Percentiles rank a stretch among this genome's conserved stretches.
These are phyloP conservation scores for Drosophila pruinosa DNA, from an alignment of 1,140 invertebrate genomes.

Conservation along the genomic window DNA sequence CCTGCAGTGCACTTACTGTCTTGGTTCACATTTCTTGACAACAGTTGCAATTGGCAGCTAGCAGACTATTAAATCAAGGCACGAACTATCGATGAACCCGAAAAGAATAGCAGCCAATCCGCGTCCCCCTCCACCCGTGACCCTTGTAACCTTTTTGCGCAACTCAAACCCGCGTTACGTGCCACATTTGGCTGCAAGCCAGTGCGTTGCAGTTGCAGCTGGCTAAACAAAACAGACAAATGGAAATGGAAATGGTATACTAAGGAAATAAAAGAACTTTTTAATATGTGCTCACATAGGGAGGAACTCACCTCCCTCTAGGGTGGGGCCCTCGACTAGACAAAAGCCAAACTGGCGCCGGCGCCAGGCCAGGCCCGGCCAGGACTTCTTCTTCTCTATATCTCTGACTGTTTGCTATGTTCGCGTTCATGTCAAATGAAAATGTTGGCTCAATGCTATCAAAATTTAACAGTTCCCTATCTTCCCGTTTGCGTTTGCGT, in stretches of 20 bases:
- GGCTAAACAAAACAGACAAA: constrained; percentile 27
- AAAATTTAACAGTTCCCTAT: constrained; percentile 63
- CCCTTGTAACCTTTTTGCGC: background rate
- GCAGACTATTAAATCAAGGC: constrained; percentile 77
- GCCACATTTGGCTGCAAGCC: constrained; percentile 54
- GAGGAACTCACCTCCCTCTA: background rate
- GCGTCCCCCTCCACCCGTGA: background rate
- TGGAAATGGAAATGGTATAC: constrained; percentile 41
- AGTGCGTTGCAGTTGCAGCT: constrained; percentile 39
- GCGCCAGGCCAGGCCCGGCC: no score
- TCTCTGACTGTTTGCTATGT: background rate
- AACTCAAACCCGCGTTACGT: no score
- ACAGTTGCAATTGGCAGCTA: constrained; percentile 66
- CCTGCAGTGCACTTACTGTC: background rate
- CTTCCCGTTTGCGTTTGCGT: background rate
- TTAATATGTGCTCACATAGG: constrained; percentile 59
- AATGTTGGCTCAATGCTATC: constrained; percentile 74
- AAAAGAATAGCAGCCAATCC: background rate
- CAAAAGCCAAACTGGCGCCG: constrained; percentile 66
- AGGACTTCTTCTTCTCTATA: background rate
- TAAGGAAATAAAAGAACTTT: constrained; percentile 63
- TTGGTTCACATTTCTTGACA: constrained; percentile 19
- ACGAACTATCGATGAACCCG: constrained; percentile 75
- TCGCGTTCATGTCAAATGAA: constrained; percentile 65
- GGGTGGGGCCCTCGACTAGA: constrained; percentile 40